These are phyloP conservation scores for Criorhina ranunculi DNA, from an alignment of 2,888 invertebrate species.

Conservation along the genomic window DNA sequence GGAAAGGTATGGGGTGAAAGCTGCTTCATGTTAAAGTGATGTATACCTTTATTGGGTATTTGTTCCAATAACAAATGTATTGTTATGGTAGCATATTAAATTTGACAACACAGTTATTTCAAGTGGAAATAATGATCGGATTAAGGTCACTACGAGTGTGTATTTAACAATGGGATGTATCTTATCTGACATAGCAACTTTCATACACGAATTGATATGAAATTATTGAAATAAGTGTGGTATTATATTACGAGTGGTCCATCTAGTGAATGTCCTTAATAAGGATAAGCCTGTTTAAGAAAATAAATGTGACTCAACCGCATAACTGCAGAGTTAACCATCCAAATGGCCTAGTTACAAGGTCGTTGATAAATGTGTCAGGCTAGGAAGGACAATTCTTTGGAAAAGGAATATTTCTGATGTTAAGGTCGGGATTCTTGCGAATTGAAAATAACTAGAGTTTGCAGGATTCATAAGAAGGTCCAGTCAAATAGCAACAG, in stretches of 20 bases:
- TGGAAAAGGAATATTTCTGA: no score
- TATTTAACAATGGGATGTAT: neutral
- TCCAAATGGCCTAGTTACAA: no score
- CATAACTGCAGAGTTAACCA: no score
- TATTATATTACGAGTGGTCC: neutral
- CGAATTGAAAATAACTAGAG: no score
- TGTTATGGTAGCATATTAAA: constrained; percentile 39
- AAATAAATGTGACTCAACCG: no score
- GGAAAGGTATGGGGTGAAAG: neutral
- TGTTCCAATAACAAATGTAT: constrained; percentile 16
- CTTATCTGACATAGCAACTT: neutral
- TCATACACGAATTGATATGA: neutral
- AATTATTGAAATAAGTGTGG: constrained; percentile 6
- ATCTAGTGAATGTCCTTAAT: neutral
- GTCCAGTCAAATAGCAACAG: no score
- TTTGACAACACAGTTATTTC: constrained; percentile 14
- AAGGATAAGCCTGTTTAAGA: no score
- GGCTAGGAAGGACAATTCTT: no score
- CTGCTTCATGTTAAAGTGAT: constrained; percentile 14
- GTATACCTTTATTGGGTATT: constrained; percentile 19
- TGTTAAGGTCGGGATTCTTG: no score
- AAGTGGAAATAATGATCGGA: constrained; percentile 12
- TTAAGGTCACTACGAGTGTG: neutral
- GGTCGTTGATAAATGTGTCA: no score
- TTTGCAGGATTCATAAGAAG: no score